These are phyloP conservation scores for Catharus minimus DNA, from an alignment of 2,113 vertebrate species.

Conservation along the genomic window DNA sequence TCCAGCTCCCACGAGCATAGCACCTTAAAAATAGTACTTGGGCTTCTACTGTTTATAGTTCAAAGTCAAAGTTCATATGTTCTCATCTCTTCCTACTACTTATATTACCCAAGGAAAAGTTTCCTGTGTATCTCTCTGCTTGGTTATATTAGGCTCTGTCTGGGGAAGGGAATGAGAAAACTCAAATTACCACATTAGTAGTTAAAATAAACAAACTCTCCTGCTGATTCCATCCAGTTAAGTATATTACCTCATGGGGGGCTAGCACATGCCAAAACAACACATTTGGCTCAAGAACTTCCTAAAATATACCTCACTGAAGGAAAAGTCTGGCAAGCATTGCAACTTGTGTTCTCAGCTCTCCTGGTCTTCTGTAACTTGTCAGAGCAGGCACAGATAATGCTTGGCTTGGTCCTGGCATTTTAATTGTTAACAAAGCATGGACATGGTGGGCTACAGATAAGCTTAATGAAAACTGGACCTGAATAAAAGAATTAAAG, in stretches of 20 bases:
- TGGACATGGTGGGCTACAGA: background rate
- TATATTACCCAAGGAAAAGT: background rate
- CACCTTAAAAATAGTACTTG: background rate
- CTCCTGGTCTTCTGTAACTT: background rate
- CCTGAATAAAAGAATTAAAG: background rate
- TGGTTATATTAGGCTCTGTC: background rate
- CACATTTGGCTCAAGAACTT: background rate
- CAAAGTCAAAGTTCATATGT: background rate
- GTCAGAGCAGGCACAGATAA: background rate
- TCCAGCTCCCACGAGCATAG: background rate
- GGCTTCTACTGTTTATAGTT: background rate
- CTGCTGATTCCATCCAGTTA: background rate
- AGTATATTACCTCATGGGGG: background rate
- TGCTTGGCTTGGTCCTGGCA: background rate
- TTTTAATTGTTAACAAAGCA: background rate
- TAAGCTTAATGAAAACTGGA: background rate
- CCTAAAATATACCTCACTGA: background rate
- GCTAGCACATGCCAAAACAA: background rate
- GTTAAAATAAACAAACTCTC: background rate
- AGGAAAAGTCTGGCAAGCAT: background rate
- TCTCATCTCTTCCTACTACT: background rate
- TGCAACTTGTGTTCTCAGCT: background rate
- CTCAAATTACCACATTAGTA: background rate
- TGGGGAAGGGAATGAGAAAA: conserved; percentile 17
- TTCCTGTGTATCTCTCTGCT: background rate